phyloP scores from a whole-genome alignment of 2,888 invertebrate genomes.

The Noctua janthina region DNA sequence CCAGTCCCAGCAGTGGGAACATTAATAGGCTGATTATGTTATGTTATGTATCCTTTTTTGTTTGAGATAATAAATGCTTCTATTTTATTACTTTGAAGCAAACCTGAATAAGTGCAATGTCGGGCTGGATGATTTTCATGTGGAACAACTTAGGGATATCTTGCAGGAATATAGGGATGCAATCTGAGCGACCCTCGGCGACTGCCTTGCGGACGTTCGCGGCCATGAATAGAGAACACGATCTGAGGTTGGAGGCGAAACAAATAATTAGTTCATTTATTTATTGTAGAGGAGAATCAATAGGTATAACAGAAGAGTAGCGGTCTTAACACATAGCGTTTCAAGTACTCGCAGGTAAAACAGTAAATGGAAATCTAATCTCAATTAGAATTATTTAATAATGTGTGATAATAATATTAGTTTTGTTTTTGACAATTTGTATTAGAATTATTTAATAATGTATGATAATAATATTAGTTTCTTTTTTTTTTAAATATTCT shows the following conservation, averaged over 20 bases:
- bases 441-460: no score
- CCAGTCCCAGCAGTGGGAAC: no score
- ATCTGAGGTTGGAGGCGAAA: constrained; percentile 89
- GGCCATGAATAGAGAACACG: constrained; percentile 97
- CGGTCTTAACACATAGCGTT: neutral
- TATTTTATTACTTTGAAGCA: constrained; percentile 9
- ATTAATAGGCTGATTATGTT: no score
- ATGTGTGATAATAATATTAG: no score
- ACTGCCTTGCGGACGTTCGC: constrained; percentile 97
- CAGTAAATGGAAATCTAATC: no score
- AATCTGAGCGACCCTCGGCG: constrained; percentile 96
- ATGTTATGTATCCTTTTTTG: neutral
- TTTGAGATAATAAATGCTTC: neutral
- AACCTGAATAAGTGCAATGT: constrained; percentile 95
- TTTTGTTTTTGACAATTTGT: no score
- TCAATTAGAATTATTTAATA: no score
- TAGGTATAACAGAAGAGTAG: neutral
- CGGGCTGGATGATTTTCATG: constrained; percentile 95
- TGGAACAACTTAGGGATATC: constrained; percentile 98
- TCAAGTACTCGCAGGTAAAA: no score
- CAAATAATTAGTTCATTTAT: neutral
- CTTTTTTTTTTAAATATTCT: no score
- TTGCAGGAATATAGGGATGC: constrained; percentile 97
- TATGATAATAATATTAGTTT: no score
- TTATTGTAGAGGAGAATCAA: neutral